Conservation (phyloP, 2,113 vertebrate species). For the Ifrita kowaldi region DNA sequence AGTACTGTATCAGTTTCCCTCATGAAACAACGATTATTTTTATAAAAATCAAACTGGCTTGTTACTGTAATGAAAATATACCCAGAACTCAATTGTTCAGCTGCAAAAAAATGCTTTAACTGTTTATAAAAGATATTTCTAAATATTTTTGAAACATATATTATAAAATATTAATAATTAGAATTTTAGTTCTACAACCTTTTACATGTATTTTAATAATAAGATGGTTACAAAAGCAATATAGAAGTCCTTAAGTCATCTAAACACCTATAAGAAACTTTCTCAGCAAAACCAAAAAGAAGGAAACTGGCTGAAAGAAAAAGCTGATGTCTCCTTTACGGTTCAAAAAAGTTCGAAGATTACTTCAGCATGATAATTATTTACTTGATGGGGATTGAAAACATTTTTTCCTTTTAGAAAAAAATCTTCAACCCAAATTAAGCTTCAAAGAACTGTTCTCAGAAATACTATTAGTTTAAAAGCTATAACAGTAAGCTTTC, state of each 20-base stretch:
- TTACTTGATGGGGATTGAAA: not conserved
- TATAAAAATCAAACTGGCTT: not conserved
- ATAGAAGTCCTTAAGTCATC: not conserved
- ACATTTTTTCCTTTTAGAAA: not conserved
- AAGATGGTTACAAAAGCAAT: not conserved
- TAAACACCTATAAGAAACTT: not conserved
- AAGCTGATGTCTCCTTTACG: not conserved
- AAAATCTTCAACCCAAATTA: not conserved
- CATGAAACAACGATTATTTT: not conserved
- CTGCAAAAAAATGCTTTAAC: not conserved
- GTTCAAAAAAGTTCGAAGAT: not conserved
- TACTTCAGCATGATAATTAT: not conserved
- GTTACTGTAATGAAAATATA: not conserved
- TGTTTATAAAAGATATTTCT: not conserved
- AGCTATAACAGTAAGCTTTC: not conserved
- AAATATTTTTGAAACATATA: not conserved
- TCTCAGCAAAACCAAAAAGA: not conserved
- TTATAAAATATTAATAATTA: not conserved
- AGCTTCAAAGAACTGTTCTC: not conserved
- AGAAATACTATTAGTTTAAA: not conserved
- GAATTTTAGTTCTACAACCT: not conserved
- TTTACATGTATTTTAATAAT: not conserved
- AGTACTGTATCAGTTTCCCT: not conserved
- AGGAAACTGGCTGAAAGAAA: not conserved
- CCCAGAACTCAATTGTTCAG: not conserved